These are phyloP conservation scores for Sarcophilus harrisii DNA, from an alignment of 2,797 vertebrate species.

Conservation along the genomic window DNA sequence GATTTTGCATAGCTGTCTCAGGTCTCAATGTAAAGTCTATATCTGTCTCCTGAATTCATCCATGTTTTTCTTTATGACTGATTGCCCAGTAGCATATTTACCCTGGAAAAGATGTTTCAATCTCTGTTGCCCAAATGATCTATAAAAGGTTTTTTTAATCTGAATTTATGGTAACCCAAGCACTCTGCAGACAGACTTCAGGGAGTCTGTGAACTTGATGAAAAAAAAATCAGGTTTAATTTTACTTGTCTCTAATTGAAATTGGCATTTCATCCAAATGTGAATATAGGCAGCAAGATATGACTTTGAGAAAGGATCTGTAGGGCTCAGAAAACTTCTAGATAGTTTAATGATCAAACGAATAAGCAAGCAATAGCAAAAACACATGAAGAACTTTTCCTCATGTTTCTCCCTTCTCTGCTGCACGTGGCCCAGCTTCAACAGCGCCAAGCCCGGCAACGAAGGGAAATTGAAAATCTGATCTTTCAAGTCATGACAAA, in stretches of 20 bases:
- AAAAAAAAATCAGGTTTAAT: not conserved
- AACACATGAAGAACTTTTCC: not conserved
- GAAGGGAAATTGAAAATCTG: not conserved
- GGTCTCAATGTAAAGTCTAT: not conserved
- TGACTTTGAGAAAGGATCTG: not conserved
- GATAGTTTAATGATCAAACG: not conserved
- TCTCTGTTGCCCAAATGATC: not conserved
- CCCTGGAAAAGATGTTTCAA: not conserved
- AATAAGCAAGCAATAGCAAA: not conserved
- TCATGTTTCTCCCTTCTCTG: not conserved
- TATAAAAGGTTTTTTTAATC: not conserved
- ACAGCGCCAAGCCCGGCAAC: not conserved
- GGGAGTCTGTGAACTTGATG: not conserved
- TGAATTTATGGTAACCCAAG: not conserved
- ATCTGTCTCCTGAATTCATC: not conserved
- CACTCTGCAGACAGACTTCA: not conserved
- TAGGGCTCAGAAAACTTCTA: not conserved
- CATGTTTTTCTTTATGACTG: not conserved
- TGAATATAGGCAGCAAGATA: not conserved
- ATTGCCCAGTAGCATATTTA: not conserved
- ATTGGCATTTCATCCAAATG: not conserved
- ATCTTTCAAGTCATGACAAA: not conserved
- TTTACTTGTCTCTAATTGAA: not conserved
- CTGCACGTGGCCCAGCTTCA: not conserved
- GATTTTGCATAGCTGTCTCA: not conserved